These are phyloP conservation scores for Nemapogon koenigi DNA, from an alignment of 2,888 invertebrate species.

Conservation along the genomic window DNA sequence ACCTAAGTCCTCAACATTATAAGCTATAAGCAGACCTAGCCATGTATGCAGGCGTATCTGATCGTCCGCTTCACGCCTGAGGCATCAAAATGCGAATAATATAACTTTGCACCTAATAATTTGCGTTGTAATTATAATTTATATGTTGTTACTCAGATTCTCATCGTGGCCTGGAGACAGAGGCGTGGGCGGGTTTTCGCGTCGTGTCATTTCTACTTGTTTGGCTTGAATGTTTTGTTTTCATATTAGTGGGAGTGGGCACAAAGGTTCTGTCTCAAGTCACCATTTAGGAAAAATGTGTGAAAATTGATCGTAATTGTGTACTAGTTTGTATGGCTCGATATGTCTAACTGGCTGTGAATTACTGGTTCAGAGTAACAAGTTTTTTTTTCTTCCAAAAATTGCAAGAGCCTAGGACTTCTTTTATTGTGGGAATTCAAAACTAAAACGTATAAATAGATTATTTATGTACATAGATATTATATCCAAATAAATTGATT, in stretches of 20 bases:
- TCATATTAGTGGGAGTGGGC: too few species aligned
- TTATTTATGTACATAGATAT: too few species aligned
- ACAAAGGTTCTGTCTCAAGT: too few species aligned
- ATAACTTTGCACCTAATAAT: constrained; percentile 55
- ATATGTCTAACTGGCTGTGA: too few species aligned
- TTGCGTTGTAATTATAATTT: constrained; percentile 50
- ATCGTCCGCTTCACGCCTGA: constrained; percentile 26
- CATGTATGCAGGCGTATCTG: constrained; percentile 25
- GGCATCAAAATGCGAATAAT: constrained; percentile 25
- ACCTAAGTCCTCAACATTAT: not conserved
- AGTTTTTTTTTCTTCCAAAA: too few species aligned
- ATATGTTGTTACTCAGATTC: constrained; percentile 14
- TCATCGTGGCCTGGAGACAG: constrained; percentile 8
- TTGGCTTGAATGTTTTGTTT: not conserved
- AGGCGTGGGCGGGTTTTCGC: constrained; percentile 1
- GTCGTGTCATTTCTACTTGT: constrained; percentile 7
- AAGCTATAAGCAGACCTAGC: constrained; percentile 1
- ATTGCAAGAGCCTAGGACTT: too few species aligned
- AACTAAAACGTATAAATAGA: too few species aligned
- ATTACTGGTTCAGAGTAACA: too few species aligned
- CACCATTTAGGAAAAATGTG: not conserved
- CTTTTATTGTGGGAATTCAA: too few species aligned
- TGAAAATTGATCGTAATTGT: constrained; percentile 4
- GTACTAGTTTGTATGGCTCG: not conserved
- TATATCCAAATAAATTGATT: too few species aligned